Base-by-base conservation (phyloP, 2,888 invertebrate genomes). In the Lasioglossum malachurum region DNA sequence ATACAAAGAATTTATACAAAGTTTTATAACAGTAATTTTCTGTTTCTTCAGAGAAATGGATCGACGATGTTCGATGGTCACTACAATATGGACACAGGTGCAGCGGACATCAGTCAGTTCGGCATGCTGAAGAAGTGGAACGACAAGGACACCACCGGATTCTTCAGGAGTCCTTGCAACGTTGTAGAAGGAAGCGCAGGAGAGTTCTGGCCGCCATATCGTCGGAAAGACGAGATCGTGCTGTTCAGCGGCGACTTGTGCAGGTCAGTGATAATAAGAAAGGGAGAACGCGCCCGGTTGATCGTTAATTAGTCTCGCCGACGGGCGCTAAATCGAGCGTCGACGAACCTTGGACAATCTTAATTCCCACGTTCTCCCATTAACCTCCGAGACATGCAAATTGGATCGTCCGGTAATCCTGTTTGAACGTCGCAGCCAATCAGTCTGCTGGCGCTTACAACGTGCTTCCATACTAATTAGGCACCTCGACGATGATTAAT, bases 191-290 rank as follows among this genome's bases (percentile, higher is more conserved):
- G 98, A 41, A 98, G 98, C 35, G 97, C 97, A 1, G 98, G 98
- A 0, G 98, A 98, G 95, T 97, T 98, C 93, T 97, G 97, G 94
- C 97, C 97, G 0, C 97, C 97, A 0, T 96, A 97, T 91, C 95
- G 97, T 87, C 96, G 95, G 0, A 97, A 96, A 86, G 96, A 96
- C 1, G 96, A 96, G 41, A 96, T 97, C n/a, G 95, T 95, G 49
- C 95, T 98, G 92, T 98, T 97, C 94, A 96, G 97, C 81, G 96
- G 98, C 0, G 98, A 98, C 93, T 96, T 98, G 90, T 98, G 98
- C 95, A 96, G 98, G 85, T 96, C 96, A 0, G 27, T 46, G 69
- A 0, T 5, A 16, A 72, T 19, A 72, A 27, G 73, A 16, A 53
- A 78, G 46, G 19, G n/a, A 57, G 49, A 23, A 72, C 35, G n/a